Base-by-base conservation (phyloP, 2,888 invertebrate genomes). In the Omphaloscelis lunosa region DNA sequence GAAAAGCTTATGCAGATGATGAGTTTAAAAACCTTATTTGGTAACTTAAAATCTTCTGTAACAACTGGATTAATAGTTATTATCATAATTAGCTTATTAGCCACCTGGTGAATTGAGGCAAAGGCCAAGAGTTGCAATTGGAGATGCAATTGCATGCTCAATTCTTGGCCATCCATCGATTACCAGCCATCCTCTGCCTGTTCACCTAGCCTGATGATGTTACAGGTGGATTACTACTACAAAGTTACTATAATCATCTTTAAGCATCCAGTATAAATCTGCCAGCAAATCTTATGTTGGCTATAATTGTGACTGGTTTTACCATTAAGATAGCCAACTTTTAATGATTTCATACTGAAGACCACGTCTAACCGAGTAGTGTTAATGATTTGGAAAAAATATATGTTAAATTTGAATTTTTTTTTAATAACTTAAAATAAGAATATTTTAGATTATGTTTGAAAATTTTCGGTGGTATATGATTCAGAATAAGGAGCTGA, bases 151-250 rank as follows among this genome's bases (percentile, higher is more conserved):
- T 53, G 4, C 11, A n/a, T 53, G 53, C 53, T 51, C 11, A 23
- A n/a, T 56, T 56, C n/a, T 56, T 56, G n/a, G 53, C 53, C n/a
- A 56, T 56, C n/a, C 53, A 56, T 56, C n/a, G 23, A 53, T 53
- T 53, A 53, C 23, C 11, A 53, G 53, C 9, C 23, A 23, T n/a
- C 23, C 53, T n/a, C n/a, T 11, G 6, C 8, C 53, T n/a, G 11
- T 56, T n/a, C 29, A 23, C 61, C 20, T 6, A 20, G 0, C 61
- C 20, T 29, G 17, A 61, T 61, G 29, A 61, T 29, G 15, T 15
- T 8, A 15, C 17, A 17, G 59, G 27, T 45, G 45, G 5, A 45
- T 45, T 12, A 23, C 23, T 23, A 20, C 23, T 9, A 23, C 9
- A 23, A 53, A 53, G 4, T 1, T n/a, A 53, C 53, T 23, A 53